Conservation (phyloP, 2,113 vertebrate species). For the Taxidea taxus region DNA sequence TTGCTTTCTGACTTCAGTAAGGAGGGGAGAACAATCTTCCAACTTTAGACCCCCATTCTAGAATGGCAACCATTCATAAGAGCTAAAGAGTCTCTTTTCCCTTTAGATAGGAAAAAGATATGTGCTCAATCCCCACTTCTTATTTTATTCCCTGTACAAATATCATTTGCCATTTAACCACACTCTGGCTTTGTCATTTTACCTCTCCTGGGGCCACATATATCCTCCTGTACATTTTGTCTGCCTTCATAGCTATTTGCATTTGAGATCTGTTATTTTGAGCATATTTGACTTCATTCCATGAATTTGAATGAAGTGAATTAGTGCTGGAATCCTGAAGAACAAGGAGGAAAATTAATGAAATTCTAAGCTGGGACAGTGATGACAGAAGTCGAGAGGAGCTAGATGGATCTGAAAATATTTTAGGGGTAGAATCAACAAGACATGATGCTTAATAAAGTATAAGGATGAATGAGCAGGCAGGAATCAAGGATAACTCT, state of each 20-base stretch:
- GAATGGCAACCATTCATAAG: not conserved
- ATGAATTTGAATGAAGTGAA: not conserved
- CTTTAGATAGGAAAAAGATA: not conserved
- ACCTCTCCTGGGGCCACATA: not conserved
- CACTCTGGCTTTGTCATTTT: not conserved
- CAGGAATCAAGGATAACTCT: not conserved
- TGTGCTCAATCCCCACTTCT: not conserved
- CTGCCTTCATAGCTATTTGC: not conserved
- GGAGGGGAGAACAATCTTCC: not conserved
- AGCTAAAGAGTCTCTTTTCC: not conserved
- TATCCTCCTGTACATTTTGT: not conserved
- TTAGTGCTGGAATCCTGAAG: not conserved
- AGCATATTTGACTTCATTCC: not conserved
- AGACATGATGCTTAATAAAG: not conserved
- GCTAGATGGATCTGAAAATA: not conserved
- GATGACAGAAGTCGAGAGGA: not conserved
- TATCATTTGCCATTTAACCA: not conserved
- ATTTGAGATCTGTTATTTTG: not conserved
- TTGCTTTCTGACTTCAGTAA: not conserved
- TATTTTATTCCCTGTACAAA: not conserved
- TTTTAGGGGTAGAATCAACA: not conserved
- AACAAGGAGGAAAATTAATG: not conserved
- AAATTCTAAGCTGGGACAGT: not conserved
- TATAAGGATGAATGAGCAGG: not conserved
- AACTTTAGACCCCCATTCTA: not conserved